Base-by-base conservation (phyloP, 2,888 invertebrate genomes). In the Boloria euphrosyne region DNA sequence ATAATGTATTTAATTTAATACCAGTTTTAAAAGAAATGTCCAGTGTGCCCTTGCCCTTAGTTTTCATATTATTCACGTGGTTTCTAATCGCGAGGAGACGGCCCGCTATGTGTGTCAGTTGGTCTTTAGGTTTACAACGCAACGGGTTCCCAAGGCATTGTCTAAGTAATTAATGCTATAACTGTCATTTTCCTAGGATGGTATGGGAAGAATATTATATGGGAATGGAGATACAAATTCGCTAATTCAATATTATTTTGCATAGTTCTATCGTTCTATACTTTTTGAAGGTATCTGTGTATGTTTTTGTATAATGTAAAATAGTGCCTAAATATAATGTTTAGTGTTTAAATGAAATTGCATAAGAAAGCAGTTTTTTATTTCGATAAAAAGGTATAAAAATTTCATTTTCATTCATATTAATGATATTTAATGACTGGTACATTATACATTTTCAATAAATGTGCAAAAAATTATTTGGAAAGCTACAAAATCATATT, bases 71-170 rank as follows among this genome's bases (percentile, higher is more conserved):
- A 75, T 65, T 66, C 68, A 72, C 70, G 73, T 71, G 74, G 71
- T 73, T 73, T 73, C 67, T 74, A 73, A 73, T 68, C 69, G 67
- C 73, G 73, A n/a, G n/a, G 71, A 73, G 72, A 72, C 71, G 73
- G 67, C 71, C 31, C 10, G 65, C 47, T 71, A 89, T 83, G 84
- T 89, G 75, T 85, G 90, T 85, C 85, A 90, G 73, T 81, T 73
- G 89, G 90, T 89, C 87, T 84, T 71, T 89, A 83, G 89, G 89
- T 91, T 90, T 89, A 89, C 79, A 83, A 82, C 75, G 75, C 75
- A 69, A 76, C 69, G 71, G 68, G 76, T 88, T 87, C 88, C 82
- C 87, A 87, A 80, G 74, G 69, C 72, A 89, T 89, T 89, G 89
- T 89, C 76, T 83, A 57, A 65, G 74, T 82, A 85, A 87, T 86